Base-by-base conservation (phyloP, 2,113 vertebrate genomes). In the Gorilla gorilla region DNA sequence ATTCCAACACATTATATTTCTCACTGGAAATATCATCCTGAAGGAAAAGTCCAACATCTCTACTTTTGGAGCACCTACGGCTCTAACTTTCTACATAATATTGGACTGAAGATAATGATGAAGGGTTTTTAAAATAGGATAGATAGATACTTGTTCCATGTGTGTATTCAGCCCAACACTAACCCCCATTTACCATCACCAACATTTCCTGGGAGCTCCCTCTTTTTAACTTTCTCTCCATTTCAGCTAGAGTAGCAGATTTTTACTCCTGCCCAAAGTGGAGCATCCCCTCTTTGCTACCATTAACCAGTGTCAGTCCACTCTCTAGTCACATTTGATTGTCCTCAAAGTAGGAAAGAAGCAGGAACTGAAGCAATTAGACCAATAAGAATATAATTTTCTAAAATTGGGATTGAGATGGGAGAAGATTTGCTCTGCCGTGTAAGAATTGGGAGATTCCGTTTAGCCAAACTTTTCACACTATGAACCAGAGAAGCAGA, bases 11-110 rank as follows among this genome's bases (percentile, higher is more conserved):
- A 90, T 97, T 97, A 92, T 98, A 97, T 95, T 97, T 98, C 97
- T 98, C 97, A 96, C 97, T 98, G 97, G 97, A 98, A 98, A 98
- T 98, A 98, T 96, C 98, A 98, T 96, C 94, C 89, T 81, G 86
- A 80, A 97, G 90, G 97, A 95, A 97, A 98, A 97, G 97, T 98
- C 97, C 97, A 98, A 98, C 81, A 96, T 97, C 96, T 95, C 78
- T 96, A 90, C 96, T 97, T 97, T 96, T 95, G 90, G 97, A 98
- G 95, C 66, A 97, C 90, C 96, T 86, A 96, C 93, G 48, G 45
- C 86, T 98, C 93, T 96, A 97, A 96, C 81, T 96, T 89, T 89
- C 78, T 97, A 23, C 30, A 83, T 70, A 90, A 64, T 96, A 72
- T 93, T 94, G 72, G 95, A 91, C 92, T 50, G 40, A 68, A 90